Conservation (phyloP, 2,113 vertebrate species). For the Labeo rohita region DNA sequence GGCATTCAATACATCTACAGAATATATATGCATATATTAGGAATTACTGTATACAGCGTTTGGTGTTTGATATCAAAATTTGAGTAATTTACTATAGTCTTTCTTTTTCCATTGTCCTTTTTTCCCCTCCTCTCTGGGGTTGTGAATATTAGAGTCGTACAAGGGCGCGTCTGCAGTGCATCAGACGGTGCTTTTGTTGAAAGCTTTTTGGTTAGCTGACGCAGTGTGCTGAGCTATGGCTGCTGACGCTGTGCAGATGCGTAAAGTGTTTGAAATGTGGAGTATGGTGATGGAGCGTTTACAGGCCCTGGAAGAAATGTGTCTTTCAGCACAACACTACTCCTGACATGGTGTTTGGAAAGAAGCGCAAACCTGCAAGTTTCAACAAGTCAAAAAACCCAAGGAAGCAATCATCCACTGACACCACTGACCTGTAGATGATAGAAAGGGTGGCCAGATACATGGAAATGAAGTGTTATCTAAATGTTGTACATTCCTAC, state of each 20-base stretch:
- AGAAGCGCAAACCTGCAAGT: neutral
- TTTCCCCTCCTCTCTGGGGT: neutral
- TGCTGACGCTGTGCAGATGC: constrained; percentile 50
- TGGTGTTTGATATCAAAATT: neutral
- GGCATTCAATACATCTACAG: neutral
- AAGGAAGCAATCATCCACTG: constrained; percentile 10
- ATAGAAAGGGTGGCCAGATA: neutral
- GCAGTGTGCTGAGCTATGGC: neutral
- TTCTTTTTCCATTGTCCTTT: neutral
- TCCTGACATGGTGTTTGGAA: constrained; percentile 33
- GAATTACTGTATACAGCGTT: neutral
- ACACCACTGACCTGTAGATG: constrained; percentile 14
- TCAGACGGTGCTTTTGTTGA: constrained; percentile 15
- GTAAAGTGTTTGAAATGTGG: constrained; percentile 51
- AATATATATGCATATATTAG: neutral
- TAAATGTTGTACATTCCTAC: constrained; percentile 40
- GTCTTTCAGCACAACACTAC: neutral
- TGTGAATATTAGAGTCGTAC: neutral
- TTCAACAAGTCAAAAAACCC: constrained; percentile 10
- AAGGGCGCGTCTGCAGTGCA: neutral
- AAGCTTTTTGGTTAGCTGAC: constrained; percentile 43
- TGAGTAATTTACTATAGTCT: neutral
- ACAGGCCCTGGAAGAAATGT: constrained; percentile 25
- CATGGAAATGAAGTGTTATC: constrained; percentile 16
- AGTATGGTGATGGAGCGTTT: constrained; percentile 35